Evolutionary conservation across 1,140 invertebrate genomes (phyloP), one percentile per base, ranked within the genome.

Genomic region (Tetramorium simillimum): DNA sequence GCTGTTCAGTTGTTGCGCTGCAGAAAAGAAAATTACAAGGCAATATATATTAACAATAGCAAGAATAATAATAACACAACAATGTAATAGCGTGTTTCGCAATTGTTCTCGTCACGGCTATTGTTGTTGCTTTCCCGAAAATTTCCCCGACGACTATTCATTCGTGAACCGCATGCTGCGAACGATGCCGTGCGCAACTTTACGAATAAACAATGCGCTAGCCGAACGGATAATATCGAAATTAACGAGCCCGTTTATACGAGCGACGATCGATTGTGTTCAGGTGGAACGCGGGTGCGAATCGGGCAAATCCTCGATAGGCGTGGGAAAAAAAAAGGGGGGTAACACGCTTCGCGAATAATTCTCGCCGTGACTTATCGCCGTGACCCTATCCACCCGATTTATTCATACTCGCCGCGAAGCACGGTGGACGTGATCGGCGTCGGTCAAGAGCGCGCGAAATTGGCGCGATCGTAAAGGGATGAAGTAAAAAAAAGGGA

Each of bases 361-460:
- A 84, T 46, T 84, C 24, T 12, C 24, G 14, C 69, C 69, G 69
- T 84, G 72, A 84, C 70, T 75, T 84, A 84, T 84, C 69, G 28
- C 37, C 16, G n/a, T n/a, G n/a, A n/a, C n/a, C 40, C 9, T 21
- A 73, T 84, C 53, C 7, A 21, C 4, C 21, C 51, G 24, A 18
- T 18, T 62, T 73, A 75, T 73, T 73, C 80, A 84, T 75, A 84
- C 46, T 21, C 53, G 43, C 21, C 65, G 37, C 24, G 69, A 33
- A 81, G 67, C 67, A n/a, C 18, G 21, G 10, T 12, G 24, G 14
- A 24, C 49, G 49, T 75, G 58, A 84, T 84, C 40, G 69, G 53
- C 24, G 69, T 37, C 33, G 49, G 49, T 60, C 84, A 67, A 58
- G 75, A 49, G n/a, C 37, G 49, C 33, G 46, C 21, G 60, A 78